Conservation (phyloP, 1,140 invertebrate genomes). For the Druon quercuslanigerum region DNA sequence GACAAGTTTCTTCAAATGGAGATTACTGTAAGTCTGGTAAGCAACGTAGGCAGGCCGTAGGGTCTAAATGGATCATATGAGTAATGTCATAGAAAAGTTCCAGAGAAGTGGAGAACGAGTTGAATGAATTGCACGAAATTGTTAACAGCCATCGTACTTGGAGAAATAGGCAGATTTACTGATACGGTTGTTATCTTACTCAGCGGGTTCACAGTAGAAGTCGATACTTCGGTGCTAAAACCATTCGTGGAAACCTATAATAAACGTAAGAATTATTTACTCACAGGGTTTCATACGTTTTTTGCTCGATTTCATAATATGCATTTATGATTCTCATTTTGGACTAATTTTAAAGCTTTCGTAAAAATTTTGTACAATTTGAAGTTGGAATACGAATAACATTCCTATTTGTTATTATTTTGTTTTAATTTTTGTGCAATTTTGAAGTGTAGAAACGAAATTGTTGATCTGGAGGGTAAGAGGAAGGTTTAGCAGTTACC, state of each 20-base stretch:
- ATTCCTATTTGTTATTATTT: no score
- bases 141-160: neutral
- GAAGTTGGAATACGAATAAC: no score
- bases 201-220: neutral
- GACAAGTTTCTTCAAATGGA: no score
- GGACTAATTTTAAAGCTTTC: no score
- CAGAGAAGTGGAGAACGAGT: neutral
- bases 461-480: constrained; percentile 48
- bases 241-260: neutral
- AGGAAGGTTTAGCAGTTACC: constrained; percentile 54
- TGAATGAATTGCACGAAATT: neutral
- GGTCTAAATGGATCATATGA: neutral
- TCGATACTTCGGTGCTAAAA: neutral
- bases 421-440: constrained; percentile 29
- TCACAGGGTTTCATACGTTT: no score
- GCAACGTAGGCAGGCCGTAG: no score
- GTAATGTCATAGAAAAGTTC: neutral
- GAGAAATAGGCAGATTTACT: constrained; percentile 9
- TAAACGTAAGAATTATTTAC: neutral
- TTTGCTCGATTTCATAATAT: no score
- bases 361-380: no score
- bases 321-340: no score
- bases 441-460: constrained; percentile 44
- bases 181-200: neutral
- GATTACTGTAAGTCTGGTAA: no score